Base-by-base conservation (phyloP, 1,140 invertebrate genomes). In the Dendroctonus ponderosae region DNA sequence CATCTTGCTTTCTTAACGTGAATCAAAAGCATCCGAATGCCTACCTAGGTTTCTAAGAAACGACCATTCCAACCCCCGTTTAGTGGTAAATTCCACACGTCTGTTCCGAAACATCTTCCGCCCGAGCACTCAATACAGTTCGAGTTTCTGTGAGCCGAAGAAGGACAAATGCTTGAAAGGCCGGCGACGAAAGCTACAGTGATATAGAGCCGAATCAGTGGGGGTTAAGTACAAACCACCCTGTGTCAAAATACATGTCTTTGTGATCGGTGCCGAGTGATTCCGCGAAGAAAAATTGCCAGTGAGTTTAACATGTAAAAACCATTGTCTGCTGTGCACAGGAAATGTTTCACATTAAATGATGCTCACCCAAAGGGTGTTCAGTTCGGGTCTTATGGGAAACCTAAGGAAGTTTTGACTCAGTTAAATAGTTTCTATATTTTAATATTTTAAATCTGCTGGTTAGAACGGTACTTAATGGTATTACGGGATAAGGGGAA, bases 201-300 rank as follows among this genome's bases (percentile, higher is more conserved):
- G 11, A 11, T 7, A 40, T 43, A 58, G 38, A 11, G 8, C 6
- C 39, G 15, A 26, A 41, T 44, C 59, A 41, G 49, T 49, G 42
- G 59, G 59, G 59, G 59, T 52, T 50, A 49, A 62, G 59, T 62
- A 62, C 44, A 62, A 62, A 62, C 59, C 59, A 51, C 49, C 49
- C 48, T 62, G 59, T 62, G 59, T 62, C 59, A 62, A 62, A 62
- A 62, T 62, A 62, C 39, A 39, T 7, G 41, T 51, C 59, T 52
- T 52, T 62, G 46, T 50, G 51, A 11, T 49, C 37, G 6, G 39
- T 26, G 37, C n/a, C 9, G 8, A 41, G 59, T 61, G 48, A 44
- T 46, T 62, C 41, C 48, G 12, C 11, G 46, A 62, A 51, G 59
- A 62, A 62, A 62, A 51, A 52, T 62, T 52, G 38, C 37, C 37